These are phyloP conservation scores for Leucoraja erinaceus DNA, from an alignment of 2,113 vertebrate genomes.

Conservation along the genomic window DNA sequence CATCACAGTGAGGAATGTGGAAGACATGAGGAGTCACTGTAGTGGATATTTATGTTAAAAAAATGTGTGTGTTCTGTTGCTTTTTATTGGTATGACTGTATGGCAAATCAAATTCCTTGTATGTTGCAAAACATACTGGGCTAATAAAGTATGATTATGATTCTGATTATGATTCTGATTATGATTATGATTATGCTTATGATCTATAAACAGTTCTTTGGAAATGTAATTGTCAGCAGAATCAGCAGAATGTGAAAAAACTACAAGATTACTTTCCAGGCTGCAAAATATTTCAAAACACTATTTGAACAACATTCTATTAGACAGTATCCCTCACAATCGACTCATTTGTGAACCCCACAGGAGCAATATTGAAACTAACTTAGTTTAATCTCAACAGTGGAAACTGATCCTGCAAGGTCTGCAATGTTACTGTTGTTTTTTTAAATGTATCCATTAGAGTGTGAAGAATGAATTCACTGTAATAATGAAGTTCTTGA, in stretches of 20 bases:
- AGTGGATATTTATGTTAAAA: too few relatives aligned
- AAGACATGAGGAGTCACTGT: too few relatives aligned
- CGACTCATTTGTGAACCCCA: neutral
- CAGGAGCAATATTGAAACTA: neutral
- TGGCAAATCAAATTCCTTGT: too few relatives aligned
- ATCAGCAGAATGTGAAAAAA: neutral
- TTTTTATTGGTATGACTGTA: too few relatives aligned
- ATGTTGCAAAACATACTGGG: too few relatives aligned
- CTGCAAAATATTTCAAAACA: neutral
- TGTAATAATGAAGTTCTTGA: neutral
- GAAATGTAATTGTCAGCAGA: neutral
- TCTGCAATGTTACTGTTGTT: neutral
- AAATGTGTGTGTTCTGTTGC: too few relatives aligned
- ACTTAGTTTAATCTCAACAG: neutral
- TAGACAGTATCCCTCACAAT: neutral
- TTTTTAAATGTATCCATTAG: neutral
- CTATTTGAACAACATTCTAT: neutral
- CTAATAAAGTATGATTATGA: too few relatives aligned
- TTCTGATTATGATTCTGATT: too few relatives aligned
- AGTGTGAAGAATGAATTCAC: neutral
- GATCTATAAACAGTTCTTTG: neutral
- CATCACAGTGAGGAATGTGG: too few relatives aligned
- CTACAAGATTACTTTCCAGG: neutral
- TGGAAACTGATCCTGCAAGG: neutral
- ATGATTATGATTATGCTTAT: too few relatives aligned